Base-by-base conservation (phyloP, 2,888 invertebrate genomes). In the Ferrisia virgata region DNA sequence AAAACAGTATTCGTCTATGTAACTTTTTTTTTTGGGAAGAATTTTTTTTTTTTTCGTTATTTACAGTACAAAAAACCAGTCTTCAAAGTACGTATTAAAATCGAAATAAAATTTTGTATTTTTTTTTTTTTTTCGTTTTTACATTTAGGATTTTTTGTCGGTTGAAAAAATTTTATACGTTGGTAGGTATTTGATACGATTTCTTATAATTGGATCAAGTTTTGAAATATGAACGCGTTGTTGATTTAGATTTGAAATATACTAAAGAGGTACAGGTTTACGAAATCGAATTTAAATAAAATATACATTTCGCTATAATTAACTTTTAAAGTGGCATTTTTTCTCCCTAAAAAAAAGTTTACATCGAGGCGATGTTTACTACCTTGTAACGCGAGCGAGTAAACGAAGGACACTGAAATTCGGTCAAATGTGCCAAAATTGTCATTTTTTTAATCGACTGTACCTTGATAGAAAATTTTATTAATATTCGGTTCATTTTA, bases 371-470 rank as follows among this genome's bases (percentile, higher is more conserved):
- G n/a, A n/a, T n/a, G n/a, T n/a, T n/a, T n/a, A n/a, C n/a, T n/a
- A n/a, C n/a, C n/a, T n/a, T n/a, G n/a, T n/a, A 53, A n/a, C 1
- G 28, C 18, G 18, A 28, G 28, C 13, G 15, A 64, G 25, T 64
- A 25, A 25, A 25, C 15, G 64, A 64, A 64, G 64, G 64, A 64
- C 64, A 6, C 28, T 64, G 13, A 28, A 64, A 64, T 64, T 64
- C 64, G 64, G 64, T 64, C 64, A 64, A 64, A 64, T 13, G 64
- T 64, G 64, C 64, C 64, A 64, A 64, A 64, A 64, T 28, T 64
- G 64, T 15, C 25, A 64, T 15, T 64, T 64, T n/a, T 53, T 53
- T 53, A 28, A 43, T 64, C 1, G 15, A 64, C 11, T 64, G 22
- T 9, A 28, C 64, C 64, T 64, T 64, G 64, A 28, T 64, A 47